phyloP scores from a whole-genome alignment of 1,140 invertebrate species.

The Hycleus phaleratus region DNA sequence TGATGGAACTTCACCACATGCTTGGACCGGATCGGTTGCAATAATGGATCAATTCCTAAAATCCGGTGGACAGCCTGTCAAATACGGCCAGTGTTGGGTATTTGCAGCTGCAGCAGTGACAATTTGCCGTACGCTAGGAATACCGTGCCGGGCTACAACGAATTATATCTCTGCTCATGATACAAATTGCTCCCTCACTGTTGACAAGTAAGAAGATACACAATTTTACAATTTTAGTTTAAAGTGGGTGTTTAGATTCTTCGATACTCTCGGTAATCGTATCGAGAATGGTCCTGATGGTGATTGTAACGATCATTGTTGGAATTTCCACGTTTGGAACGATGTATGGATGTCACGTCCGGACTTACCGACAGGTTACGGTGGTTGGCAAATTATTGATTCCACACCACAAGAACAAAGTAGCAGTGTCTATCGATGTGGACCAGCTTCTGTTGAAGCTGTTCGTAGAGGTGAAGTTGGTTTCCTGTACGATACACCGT shows the following conservation, averaged over 20 bases:
- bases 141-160: constrained; percentile 65
- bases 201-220: constrained; percentile 47
- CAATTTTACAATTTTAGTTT: too few relatives aligned
- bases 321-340: constrained; percentile 84
- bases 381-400: constrained; percentile 75
- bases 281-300: constrained; percentile 53
- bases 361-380: constrained; percentile 64
- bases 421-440: constrained; percentile 55
- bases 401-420: constrained; percentile 70
- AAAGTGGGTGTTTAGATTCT: constrained; percentile 46
- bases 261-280: constrained; percentile 54
- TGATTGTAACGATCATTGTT: constrained; percentile 52
- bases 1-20: constrained; percentile 56
- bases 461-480: constrained; percentile 67
- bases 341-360: constrained; percentile 74
- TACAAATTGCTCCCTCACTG: constrained; percentile 60
- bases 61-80: constrained; percentile 56
- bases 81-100: constrained; percentile 79
- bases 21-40: constrained; percentile 62
- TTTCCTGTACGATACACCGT: constrained; percentile 64
- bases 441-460: constrained; percentile 62
- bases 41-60: constrained; percentile 62
- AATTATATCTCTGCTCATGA: constrained; percentile 76
- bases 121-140: constrained; percentile 53
- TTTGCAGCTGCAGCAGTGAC: constrained; percentile 66